Evolutionary conservation across 2,113 vertebrate species (phyloP), one percentile per base, ranked within the genome.

Genomic region (Strigops habroptila): DNA sequence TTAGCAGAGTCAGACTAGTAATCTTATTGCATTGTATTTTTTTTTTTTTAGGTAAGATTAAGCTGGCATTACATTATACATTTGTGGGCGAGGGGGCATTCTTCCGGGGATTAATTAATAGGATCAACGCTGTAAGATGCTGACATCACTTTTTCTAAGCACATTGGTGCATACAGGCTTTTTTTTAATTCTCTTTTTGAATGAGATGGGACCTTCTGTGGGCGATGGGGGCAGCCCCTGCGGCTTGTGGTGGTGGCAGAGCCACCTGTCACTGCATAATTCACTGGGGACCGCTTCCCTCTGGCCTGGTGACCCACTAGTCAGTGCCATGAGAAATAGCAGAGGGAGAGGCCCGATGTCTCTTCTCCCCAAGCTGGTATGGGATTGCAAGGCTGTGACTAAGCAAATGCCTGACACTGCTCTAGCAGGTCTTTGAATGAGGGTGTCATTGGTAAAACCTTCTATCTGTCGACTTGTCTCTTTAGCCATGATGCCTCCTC

Each of bases 81-180:
- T 92, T 94, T 97, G 88, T 94, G 79, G 88, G 95, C 1, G 11
- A 95, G 46, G 51, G 85, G 46, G 48, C 73, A 81, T 91, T 93
- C 82, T 95, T 96, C 37, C 77, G 77, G 55, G 91, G 91, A 94
- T 97, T 95, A 93, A 96, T 96, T 90, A 96, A 81, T 90, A 92
- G 91, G 96, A 93, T 96, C 82, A 94, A 18, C 1, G 1, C 68
- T 81, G 30, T 65, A 90, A 93, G 86, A 88, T 94, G 90, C 79
- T 91, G 82, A 86, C 79, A 74, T 93, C 13, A 24, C 80, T 73
- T 95, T 95, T 91, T 68, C 67, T 86, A 77, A 79, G 53, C 82
- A 53, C 63, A 17, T n/a, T 43, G 53, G 39, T 88, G 57, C 39
- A 30, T 28, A 13, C 0, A 0, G 33, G 62, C 35, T 84, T 71